Conservation (phyloP, 2,113 vertebrate species). For the Rhabdornis inornatus region DNA sequence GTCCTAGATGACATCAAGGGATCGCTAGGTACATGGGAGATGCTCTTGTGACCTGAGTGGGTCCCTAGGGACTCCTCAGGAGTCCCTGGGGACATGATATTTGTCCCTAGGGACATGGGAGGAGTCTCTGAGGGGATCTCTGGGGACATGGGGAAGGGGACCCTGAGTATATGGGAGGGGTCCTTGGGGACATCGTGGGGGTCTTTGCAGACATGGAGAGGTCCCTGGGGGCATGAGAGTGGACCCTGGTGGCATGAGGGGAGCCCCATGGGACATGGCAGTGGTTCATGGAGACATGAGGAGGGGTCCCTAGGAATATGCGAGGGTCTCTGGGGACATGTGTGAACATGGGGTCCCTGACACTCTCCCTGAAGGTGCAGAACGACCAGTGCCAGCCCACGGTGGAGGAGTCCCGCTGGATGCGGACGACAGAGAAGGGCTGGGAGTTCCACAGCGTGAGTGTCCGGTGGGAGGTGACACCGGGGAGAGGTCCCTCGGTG, state of each 20-base stretch:
- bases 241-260: not conserved
- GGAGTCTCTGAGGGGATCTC: not conserved
- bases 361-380: slow-evolving; percentile 77
- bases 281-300: not conserved
- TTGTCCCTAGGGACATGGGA: not conserved
- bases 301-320: not conserved
- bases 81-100: no score
- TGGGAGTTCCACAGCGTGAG: slow-evolving; percentile 85
- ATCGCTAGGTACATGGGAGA: not conserved
- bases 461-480: not conserved
- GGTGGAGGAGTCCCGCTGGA: slow-evolving; percentile 82
- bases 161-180: no score
- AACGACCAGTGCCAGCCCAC: slow-evolving; percentile 95
- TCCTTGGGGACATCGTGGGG: not conserved
- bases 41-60: not conserved
- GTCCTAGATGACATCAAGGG: not conserved
- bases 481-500: rapidly evolving
- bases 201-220: no score
- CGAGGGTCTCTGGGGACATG: not conserved
- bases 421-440: slow-evolving; percentile 83
- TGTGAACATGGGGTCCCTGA: not conserved
- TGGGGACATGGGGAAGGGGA: not conserved
- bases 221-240: not conserved
- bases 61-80: not conserved
- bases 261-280: not conserved